Base-by-base conservation (phyloP, 2,113 vertebrate species). In the Oxyruncus cristatus region DNA sequence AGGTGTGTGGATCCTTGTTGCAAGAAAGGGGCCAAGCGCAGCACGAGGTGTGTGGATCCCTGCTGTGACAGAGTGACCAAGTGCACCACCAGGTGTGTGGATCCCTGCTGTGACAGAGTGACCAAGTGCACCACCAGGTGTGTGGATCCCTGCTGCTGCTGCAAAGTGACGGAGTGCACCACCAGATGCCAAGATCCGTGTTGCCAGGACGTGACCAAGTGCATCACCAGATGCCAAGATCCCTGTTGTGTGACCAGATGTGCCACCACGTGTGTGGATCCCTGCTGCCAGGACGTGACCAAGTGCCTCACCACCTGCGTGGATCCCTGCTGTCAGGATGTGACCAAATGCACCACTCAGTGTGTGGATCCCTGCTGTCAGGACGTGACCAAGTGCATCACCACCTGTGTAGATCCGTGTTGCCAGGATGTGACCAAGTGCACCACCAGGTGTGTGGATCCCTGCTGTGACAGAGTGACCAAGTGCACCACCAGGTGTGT, bases 211-310 rank as follows among this genome's bases (percentile, higher is more conserved):
- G 52, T 55, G 28, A 55, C 32, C 32, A 22, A 42, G 0, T 74
- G 78, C 18, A 18, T 8, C 24, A 59, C 22, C 37, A 81, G 44
- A 0, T 89, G 87, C 0, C 49, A 27, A 7, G 50, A 52, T 52
- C 26, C 50, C 24, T 52, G 50, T 8, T 52, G 50, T 28, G 50
- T 52, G 26, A 52, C 30, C 32, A 22, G 42, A 1, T 74, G 78
- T 13, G 46, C 22, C 37, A 81, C 44, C 3, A 33, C 0, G 0
- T 89, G 78, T 1, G 58, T 28, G 1, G 86, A 81, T 5, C 63
- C 63, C 0, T 90, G 88, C 9, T 70, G 76, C 1, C 1, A 1
- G 0, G 7, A 6, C 71, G 30, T 27, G 11, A 32, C 62, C 30
- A n/a, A n/a, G 2, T 68, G 79, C 11, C 27, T 11, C 21, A 67